Base-by-base conservation (phyloP, 2,888 invertebrate species). In the Agrenia bidenticulata region DNA sequence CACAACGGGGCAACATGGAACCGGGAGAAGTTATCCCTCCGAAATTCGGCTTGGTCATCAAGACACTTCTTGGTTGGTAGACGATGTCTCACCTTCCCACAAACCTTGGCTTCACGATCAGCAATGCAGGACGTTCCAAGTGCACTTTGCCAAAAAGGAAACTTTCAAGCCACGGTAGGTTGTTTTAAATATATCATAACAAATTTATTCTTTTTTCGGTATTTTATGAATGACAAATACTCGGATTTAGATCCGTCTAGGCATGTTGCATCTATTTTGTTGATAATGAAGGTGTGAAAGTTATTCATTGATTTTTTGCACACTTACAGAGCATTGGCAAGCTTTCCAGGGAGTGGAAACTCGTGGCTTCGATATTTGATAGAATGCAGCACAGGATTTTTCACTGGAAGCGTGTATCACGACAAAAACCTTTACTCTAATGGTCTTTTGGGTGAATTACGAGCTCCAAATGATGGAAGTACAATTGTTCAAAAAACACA, bases 401-500 rank as follows among this genome's bases (percentile, higher is more conserved):
- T 79, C 74, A 79, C 78, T n/a, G 79, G 78, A 32, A 78, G 78
- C 63, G 76, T 77, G 19, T 79, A 78, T 74, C 71, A 76, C 39
- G 79, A 79, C 67, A 64, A 70, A 54, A 61, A 65, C 53, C 64
- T 78, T 39, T 74, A 69, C 55, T 66, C 68, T 32, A 70, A 70
- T 62, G 78, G 77, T 70, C 61, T 75, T 26, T 41, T 69, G 64
- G 79, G 79, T 13, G 79, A 79, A 68, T 63, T 77, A 17, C 77
- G 77, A 0, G 63, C 74, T 24, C 76, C 78, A 61, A 72, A 75
- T 54, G 76, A 77, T 59, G 79, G 79, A 23, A 77, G 77, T 37
- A 79, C 79, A 32, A 73, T 78, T 27, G 77, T 78, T 32, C 79
- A 79, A 74, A 80, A 80, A 73, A 79, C 78, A 11, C 79, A 80